A percentile compares a stretch with the other conserved stretches of the same genome.
Evolutionary conservation across 1,140 invertebrate species (phyloP).

Genomic region (Zaprionus lachaisei): DNA sequence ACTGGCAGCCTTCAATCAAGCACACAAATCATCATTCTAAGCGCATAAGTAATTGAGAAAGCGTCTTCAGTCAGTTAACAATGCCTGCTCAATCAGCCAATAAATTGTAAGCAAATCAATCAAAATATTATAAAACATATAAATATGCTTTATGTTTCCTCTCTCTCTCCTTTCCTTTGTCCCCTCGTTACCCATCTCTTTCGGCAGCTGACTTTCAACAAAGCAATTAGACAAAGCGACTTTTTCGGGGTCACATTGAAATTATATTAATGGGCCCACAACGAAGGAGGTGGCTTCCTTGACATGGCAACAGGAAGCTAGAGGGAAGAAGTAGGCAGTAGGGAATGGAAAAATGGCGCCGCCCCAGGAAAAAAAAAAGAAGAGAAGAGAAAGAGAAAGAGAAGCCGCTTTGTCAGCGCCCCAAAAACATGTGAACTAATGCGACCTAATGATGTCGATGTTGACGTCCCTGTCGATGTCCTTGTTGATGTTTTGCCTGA

Average conservation of each 20-base stretch:
- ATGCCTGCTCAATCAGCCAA: slow-evolving; percentile 27
- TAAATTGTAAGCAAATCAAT: slow-evolving; percentile 42
- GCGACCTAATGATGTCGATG: slow-evolving; percentile 49
- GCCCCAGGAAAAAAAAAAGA: not conserved
- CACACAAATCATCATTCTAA: not conserved
- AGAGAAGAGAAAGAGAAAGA: slow-evolving; percentile 1
- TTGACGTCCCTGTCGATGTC: slow-evolving; percentile 14
- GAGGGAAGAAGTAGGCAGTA: not conserved
- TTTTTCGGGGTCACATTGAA: slow-evolving; percentile 31
- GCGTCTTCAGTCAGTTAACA: slow-evolving; percentile 22
- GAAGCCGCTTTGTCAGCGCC: slow-evolving; percentile 45
- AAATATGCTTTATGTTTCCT: slow-evolving; percentile 1
- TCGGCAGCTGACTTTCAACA: slow-evolving; percentile 9
- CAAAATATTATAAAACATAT: slow-evolving; percentile 9
- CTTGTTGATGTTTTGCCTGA: slow-evolving; percentile 25
- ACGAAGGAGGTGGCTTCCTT: not conserved
- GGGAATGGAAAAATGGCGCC: slow-evolving; percentile 21
- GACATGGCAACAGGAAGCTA: not conserved
- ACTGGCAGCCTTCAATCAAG: slow-evolving; percentile 9
- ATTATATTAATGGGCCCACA: slow-evolving; percentile 29
- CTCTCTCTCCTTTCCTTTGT: not conserved
- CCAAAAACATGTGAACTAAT: slow-evolving; percentile 63
- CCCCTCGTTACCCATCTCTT: not conserved
- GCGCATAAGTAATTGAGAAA: not conserved
- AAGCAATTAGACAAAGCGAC: slow-evolving; percentile 44